Base-by-base conservation (phyloP, 1,140 invertebrate genomes). In the Wiebesia pumilae region DNA sequence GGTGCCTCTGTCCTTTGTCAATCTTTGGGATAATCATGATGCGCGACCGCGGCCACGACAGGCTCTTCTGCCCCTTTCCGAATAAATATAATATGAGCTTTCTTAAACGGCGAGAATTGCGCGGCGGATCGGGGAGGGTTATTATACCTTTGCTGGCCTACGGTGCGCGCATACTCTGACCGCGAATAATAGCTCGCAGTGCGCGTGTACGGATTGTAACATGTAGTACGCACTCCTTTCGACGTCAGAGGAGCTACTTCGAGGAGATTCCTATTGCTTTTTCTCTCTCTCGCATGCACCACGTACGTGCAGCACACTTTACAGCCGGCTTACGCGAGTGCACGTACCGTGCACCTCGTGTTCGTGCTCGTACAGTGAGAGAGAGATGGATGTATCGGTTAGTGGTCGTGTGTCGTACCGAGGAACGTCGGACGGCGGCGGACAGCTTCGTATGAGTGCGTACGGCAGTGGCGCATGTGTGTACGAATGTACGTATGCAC, bases 1-100 rank as follows among this genome's bases (percentile, higher is more conserved):
- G 65, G 33, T 69, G 35, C 47, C 47, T 79, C 79, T 79, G 80
- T 77, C 83, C 69, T 84, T 81, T 84, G 83, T 75, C 51, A 69
- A 67, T 83, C 81, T 83, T 62, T 24, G 30, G 69, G 43, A 73
- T 73, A 38, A 83, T 83, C 81, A 65, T 33, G 19, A 35, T 58
- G 6, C 27, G 77, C 51, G 30, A 43, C 9, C 38, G 73, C 58
- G 47, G 21, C 16, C 38, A n/a, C n/a, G n/a, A n/a, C n/a, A n/a
- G 73, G 40, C 16, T 47, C 40, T 30, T 16, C 43, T 77, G 58
- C 40, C 73, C 73, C 24, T 43, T 71, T 38, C 3, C 33, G 30
- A 24, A 21, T 71, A 35, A 33, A 71, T 71, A 33, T 71, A 71
- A 21, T 33, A 38, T 21, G 69, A 0, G 69, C 14, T 16, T 21